phyloP scores from a whole-genome alignment of 2,888 invertebrate species.

The Troilus luridus region DNA sequence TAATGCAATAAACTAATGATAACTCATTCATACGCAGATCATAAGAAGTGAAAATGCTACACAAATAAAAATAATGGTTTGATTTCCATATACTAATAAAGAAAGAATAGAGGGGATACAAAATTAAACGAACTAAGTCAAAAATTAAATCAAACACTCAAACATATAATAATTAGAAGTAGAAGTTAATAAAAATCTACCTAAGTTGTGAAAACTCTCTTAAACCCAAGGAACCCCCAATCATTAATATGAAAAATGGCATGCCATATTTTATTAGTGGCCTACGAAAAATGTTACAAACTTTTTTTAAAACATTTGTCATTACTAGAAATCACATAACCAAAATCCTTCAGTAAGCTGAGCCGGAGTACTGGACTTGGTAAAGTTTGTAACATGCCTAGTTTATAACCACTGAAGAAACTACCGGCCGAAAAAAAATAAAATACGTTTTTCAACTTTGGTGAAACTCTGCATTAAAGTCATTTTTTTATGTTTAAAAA shows the following conservation, averaged over 20 bases:
- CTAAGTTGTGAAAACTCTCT: conserved; percentile 74
- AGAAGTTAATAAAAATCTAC: neutral
- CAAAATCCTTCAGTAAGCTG: neutral
- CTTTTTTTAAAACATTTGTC: neutral
- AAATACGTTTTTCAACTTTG: neutral
- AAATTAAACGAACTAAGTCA: neutral
- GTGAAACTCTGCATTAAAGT: neutral
- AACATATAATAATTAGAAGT: neutral
- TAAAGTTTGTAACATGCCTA: neutral
- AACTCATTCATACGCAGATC: neutral
- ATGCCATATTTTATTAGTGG: conserved; percentile 74
- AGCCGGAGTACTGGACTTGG: neutral
- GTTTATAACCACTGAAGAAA: neutral
- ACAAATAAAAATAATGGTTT: neutral
- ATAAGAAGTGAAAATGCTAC: neutral
- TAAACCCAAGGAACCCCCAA: conserved; percentile 85
- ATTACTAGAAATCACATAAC: neutral
- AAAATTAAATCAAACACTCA: neutral
- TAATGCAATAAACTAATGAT: neutral
- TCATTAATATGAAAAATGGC: conserved; percentile 80
- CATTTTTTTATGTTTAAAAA: neutral
- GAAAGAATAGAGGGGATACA: neutral
- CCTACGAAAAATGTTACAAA: neutral
- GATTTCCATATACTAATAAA: neutral
- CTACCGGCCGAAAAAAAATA: neutral